Percentiles rank a stretch among this genome's conserved stretches.
Conservation (phyloP, 2,113 vertebrate species). For the Apteryx mantelli region DNA sequence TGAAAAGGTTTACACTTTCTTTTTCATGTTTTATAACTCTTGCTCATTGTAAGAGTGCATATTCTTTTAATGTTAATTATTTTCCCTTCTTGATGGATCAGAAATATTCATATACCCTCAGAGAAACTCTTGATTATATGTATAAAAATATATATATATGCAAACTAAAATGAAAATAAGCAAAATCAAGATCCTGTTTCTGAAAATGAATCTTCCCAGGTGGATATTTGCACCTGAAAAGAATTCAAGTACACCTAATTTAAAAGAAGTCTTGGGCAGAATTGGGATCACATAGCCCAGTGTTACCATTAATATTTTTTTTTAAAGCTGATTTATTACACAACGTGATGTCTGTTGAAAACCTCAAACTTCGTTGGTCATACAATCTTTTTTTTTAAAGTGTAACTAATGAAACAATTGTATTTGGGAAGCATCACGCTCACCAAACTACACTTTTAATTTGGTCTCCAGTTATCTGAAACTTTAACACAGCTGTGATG, state of each 20-base stretch:
- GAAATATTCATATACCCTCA: neutral
- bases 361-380: neutral
- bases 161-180: neutral
- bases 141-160: neutral
- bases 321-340: neutral
- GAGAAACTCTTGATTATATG: neutral
- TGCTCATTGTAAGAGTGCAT: neutral
- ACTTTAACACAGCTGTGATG: neutral
- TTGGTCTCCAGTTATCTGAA: neutral
- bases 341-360: neutral
- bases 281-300: neutral
- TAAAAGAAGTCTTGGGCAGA: neutral
- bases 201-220: neutral
- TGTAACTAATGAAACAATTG: neutral
- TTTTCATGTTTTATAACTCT: constrained; percentile 14
- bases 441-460: neutral
- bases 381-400: neutral
- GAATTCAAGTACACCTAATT: neutral
- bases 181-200: neutral
- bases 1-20: neutral
- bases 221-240: neutral
- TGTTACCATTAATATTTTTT: neutral
- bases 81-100: neutral
- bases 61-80: constrained; percentile 7
- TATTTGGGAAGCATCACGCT: neutral